Evolutionary conservation across 2,888 invertebrate species (phyloP).

Genomic region (Drosophila borborema): DNA sequence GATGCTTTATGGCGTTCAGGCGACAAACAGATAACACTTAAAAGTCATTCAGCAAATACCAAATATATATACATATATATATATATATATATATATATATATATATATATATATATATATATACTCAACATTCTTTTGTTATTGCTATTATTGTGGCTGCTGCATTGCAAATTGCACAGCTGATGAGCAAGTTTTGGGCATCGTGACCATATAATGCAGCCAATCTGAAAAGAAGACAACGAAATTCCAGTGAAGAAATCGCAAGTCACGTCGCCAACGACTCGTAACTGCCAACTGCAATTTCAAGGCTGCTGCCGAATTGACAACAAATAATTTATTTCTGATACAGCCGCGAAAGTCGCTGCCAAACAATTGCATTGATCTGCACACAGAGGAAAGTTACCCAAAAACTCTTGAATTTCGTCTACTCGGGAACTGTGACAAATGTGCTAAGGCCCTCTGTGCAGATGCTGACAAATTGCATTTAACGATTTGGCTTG

Average conservation of each 20-base stretch:
- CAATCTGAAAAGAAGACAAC: conserved; percentile 40
- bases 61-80: conserved; percentile 3
- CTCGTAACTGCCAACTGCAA: conserved; percentile 43
- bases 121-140: conserved; percentile 37
- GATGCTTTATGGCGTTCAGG: conserved; percentile 36
- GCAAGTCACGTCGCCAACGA: conserved; percentile 62
- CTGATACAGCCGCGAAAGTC: conserved; percentile 67
- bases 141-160: conserved; percentile 1
- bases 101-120: conserved; percentile 5
- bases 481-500: conserved; percentile 4
- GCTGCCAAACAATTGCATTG: conserved; percentile 31
- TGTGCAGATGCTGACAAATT: conserved; percentile 9
- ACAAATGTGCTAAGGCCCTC: conserved; percentile 6
- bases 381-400: conserved; percentile 48
- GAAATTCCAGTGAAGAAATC: conserved; percentile 73
- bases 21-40: conserved; percentile 16
- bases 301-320: conserved; percentile 66
- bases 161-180: conserved; percentile 32
- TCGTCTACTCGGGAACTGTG: conserved; percentile 3
- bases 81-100: conserved; percentile 7
- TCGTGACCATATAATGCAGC: conserved; percentile 55
- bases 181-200: conserved; percentile 39
- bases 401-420: conserved; percentile 10
- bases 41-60: conserved; percentile 1
- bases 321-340: conserved; percentile 74